Evolutionary conservation across 2,888 invertebrate genomes (phyloP).

Genomic region (Folsomia candida): DNA sequence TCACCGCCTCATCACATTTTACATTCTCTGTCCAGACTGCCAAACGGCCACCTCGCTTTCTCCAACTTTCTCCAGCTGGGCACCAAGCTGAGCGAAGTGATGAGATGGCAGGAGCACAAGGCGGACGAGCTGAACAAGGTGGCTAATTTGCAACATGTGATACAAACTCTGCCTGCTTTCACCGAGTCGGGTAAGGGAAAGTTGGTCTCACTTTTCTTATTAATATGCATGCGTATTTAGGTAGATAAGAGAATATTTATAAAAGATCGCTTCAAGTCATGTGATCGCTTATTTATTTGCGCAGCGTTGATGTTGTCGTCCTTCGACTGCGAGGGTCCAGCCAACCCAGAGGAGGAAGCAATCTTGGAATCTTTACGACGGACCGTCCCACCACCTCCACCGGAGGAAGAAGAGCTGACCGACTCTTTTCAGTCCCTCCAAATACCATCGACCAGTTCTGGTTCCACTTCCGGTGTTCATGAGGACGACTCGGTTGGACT

Average conservation of each 20-base stretch:
- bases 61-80: conserved; percentile 92
- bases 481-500: neutral
- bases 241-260: neutral
- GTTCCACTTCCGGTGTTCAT: neutral
- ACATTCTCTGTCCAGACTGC: conserved; percentile 59
- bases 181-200: conserved; percentile 71
- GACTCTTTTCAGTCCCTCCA: neutral
- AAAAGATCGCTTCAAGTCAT: neutral
- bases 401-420: neutral
- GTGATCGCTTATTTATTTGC: neutral
- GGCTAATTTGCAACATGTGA: conserved; percentile 71
- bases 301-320: conserved; percentile 81
- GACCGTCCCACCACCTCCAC: neutral
- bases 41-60: conserved; percentile 89
- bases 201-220: neutral
- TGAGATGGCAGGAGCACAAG: conserved; percentile 75
- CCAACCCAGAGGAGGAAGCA: conserved; percentile 87
- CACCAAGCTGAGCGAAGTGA: conserved; percentile 83
- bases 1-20: neutral
- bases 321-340: conserved; percentile 92
- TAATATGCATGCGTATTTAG: neutral
- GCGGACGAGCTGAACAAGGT: conserved; percentile 82
- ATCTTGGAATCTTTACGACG: conserved; percentile 70
- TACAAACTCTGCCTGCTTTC: conserved; percentile 80
- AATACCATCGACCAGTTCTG: neutral